phyloP scores from a whole-genome alignment of 2,797 vertebrate genomes.

The Syngnathus rostellatus region DNA sequence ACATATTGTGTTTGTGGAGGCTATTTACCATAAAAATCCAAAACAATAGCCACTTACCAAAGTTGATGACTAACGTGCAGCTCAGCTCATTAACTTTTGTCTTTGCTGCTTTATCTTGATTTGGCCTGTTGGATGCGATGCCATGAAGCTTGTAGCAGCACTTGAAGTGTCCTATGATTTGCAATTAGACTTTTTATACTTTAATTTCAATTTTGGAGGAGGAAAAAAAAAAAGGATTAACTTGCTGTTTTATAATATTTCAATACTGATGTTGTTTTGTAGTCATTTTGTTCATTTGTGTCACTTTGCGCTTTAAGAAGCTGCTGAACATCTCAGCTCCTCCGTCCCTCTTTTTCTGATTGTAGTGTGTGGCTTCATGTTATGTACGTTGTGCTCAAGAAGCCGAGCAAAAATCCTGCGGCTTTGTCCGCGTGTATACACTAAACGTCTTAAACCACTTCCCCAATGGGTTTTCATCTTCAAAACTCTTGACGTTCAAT shows the following conservation, averaged over 20 bases:
- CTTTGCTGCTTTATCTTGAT: slow-evolving; percentile 20
- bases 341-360: slow-evolving; percentile 2
- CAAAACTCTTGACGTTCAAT: slow-evolving; percentile 31
- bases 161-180: slow-evolving; percentile 44
- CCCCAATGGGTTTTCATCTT: slow-evolving; percentile 43
- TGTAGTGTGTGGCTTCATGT: neutral
- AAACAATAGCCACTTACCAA: slow-evolving; percentile 35
- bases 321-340: neutral
- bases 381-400: slow-evolving; percentile 7
- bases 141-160: slow-evolving; percentile 21
- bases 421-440: slow-evolving; percentile 44
- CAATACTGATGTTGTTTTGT: slow-evolving; percentile 23
- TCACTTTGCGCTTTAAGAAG: slow-evolving; percentile 6
- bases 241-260: slow-evolving; percentile 36
- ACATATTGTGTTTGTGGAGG: neutral
- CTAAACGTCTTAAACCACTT: slow-evolving; percentile 37
- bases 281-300: slow-evolving; percentile 23
- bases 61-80: slow-evolving; percentile 11
- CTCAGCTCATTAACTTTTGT: slow-evolving; percentile 9
- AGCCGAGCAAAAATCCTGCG: neutral
- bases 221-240: slow-evolving; percentile 20
- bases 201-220: slow-evolving; percentile 10
- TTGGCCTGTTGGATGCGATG: slow-evolving; percentile 11
- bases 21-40: slow-evolving; percentile 13
- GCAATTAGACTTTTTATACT: slow-evolving; percentile 31